Conservation (phyloP, 2,113 vertebrate genomes). For the Nesogale talazaci region DNA sequence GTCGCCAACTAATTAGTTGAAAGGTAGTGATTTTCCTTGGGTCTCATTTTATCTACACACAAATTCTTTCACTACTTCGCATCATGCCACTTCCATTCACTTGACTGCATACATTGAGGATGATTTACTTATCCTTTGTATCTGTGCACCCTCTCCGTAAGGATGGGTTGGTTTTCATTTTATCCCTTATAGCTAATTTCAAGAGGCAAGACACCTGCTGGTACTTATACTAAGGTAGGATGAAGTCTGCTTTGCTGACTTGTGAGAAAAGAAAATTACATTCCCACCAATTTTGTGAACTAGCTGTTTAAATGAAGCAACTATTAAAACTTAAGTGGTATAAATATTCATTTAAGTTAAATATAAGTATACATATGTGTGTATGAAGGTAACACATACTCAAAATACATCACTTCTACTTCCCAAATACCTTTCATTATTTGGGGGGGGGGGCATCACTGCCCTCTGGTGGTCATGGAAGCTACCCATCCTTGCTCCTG, state of each 20-base stretch:
- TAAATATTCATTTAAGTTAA: neutral
- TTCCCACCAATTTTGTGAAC: slow-evolving; percentile 30
- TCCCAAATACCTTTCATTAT: neutral
- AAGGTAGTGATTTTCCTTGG: slow-evolving; percentile 47
- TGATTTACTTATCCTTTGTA: slow-evolving; percentile 33
- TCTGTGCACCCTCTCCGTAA: slow-evolving; percentile 25
- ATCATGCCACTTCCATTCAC: slow-evolving; percentile 26
- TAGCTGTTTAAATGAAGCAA: neutral
- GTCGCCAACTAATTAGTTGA: slow-evolving; percentile 57
- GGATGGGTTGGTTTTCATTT: slow-evolving; percentile 1
- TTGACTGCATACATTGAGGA: neutral
- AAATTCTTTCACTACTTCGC: slow-evolving; percentile 47
- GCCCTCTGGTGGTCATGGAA: no score
- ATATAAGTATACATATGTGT: neutral
- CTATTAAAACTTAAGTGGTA: neutral
- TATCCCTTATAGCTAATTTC: slow-evolving; percentile 16
- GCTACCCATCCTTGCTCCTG: no score
- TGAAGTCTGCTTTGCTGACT: neutral
- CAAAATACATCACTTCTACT: neutral
- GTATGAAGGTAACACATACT: neutral
- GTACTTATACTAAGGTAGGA: neutral
- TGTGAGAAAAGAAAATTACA: neutral
- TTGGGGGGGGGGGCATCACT: no score
- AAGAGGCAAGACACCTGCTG: neutral
- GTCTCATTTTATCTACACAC: neutral